Evolutionary conservation across 2,888 invertebrate species (phyloP).

Genomic region (Apodemia mormo): DNA sequence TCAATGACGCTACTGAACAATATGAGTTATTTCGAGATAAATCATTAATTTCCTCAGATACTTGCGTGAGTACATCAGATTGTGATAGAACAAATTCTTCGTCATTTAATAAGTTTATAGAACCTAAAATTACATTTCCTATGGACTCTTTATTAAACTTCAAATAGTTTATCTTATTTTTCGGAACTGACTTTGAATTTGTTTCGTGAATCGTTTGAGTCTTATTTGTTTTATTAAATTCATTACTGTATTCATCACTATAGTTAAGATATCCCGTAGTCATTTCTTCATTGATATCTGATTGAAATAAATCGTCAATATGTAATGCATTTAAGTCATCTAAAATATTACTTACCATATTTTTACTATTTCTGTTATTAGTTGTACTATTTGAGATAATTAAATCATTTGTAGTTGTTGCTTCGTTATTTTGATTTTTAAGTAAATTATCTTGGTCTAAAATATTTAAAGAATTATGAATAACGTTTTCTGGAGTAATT

Average conservation of each 20-base stretch:
- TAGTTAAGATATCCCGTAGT: neutral
- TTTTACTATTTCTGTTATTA: neutral
- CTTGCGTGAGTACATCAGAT: slow-evolving; percentile 27
- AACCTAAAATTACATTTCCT: slow-evolving; percentile 48
- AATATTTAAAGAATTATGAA: too few relatives aligned
- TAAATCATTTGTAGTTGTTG: neutral
- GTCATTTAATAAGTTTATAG: slow-evolving; percentile 57
- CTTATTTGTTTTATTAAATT: neutral
- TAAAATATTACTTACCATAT: neutral
- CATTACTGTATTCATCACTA: neutral
- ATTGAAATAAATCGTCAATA: neutral
- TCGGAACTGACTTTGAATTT: neutral
- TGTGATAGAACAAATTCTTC: slow-evolving; percentile 42
- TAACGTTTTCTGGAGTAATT: too few relatives aligned
- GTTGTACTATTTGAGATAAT: neutral
- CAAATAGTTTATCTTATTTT: slow-evolving; percentile 21
- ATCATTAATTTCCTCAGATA: slow-evolving; percentile 34
- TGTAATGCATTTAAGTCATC: neutral
- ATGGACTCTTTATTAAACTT: slow-evolving; percentile 41
- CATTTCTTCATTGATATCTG: neutral
- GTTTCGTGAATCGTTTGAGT: slow-evolving; percentile 18
- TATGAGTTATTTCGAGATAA: slow-evolving; percentile 46
- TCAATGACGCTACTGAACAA: slow-evolving; percentile 52
- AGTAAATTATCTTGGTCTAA: neutral
- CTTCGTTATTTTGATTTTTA: neutral